Percentiles rank a stretch among this genome's conserved stretches.
Conservation (phyloP, 1,140 invertebrate genomes). For the Macrobrachium nipponense region DNA sequence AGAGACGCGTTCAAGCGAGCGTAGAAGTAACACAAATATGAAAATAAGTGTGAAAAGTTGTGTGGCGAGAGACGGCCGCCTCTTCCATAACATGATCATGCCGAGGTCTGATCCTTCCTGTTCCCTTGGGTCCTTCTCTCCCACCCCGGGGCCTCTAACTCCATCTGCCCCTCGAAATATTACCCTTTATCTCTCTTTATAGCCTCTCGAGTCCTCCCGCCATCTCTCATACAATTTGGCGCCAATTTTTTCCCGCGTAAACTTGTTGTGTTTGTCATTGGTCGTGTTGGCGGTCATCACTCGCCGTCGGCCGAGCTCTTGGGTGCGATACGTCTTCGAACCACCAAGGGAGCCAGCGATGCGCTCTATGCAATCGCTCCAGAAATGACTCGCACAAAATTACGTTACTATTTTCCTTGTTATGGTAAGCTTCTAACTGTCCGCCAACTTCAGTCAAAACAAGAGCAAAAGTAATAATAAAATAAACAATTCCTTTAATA, state of each 20-base stretch:
- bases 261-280: constrained; percentile 61
- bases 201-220: constrained; percentile 49
- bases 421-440: constrained; percentile 8
- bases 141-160: constrained; percentile 28
- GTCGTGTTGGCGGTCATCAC: constrained; percentile 56
- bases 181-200: constrained; percentile 53
- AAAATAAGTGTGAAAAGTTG: constrained; percentile 47
- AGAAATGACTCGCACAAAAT: constrained; percentile 38
- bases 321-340: constrained; percentile 39
- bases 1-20: not conserved
- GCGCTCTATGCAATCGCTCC: constrained; percentile 9
- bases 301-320: constrained; percentile 31
- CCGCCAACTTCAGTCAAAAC: not conserved
- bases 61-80: constrained; percentile 21
- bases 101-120: constrained; percentile 35
- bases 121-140: constrained; percentile 32
- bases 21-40: constrained; percentile 35
- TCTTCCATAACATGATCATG: constrained; percentile 54
- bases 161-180: constrained; percentile 53
- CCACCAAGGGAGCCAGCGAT: constrained; percentile 31
- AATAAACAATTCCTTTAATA: not conserved
- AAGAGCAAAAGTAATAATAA: not conserved
- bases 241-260: constrained; percentile 55
- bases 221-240: constrained; percentile 60
- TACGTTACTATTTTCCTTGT: constrained; percentile 33